Evolutionary conservation across 2,797 vertebrate genomes (phyloP).

Genomic region (Dromococcyx pavoninus): DNA sequence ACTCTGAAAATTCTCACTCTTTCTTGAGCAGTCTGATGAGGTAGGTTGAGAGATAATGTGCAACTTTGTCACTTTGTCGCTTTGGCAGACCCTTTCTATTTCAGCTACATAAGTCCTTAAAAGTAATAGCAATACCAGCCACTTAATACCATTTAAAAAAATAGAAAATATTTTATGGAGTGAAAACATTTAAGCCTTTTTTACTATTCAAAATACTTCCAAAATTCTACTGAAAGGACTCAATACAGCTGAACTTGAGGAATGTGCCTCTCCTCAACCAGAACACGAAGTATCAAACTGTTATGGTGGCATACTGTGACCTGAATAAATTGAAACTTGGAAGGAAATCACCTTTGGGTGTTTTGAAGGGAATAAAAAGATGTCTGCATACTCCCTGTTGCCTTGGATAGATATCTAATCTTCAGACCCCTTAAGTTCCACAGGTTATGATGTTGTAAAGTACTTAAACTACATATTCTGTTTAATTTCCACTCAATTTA

Average conservation of each 20-base stretch:
- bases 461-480: background rate
- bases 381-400: background rate
- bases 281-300: background rate
- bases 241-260: background rate
- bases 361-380: background rate
- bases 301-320: background rate
- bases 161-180: background rate
- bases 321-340: background rate
- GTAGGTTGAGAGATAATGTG: background rate
- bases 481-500: background rate
- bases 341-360: background rate
- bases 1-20: background rate
- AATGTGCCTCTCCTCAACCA: background rate
- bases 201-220: background rate
- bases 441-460: background rate
- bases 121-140: background rate
- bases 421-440: background rate
- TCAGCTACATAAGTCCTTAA: background rate
- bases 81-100: background rate
- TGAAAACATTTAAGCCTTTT: background rate
- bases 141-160: background rate
- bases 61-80: background rate
- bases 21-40: background rate
- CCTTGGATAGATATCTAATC: background rate
- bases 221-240: background rate